Conservation (phyloP, 2,888 invertebrate species). For the Erebia aethiops region DNA sequence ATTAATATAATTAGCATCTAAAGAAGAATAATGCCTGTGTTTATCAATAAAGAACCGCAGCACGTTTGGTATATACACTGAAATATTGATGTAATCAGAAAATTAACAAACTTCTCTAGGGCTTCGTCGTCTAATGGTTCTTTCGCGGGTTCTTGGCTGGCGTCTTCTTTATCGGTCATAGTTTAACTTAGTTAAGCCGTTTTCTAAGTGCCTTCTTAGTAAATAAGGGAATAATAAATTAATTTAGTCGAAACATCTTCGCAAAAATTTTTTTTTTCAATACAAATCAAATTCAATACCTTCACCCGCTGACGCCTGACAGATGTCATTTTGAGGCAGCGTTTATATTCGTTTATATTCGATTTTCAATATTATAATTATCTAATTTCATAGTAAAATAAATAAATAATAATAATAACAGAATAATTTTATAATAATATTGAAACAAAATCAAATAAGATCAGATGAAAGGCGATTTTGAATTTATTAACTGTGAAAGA, state of each 20-base stretch:
- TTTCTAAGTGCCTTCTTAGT: conserved; percentile 29
- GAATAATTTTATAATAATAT: too few relatives aligned
- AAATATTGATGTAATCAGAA: neutral
- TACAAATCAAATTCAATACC: neutral
- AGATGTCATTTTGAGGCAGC: neutral
- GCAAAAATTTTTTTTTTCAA: neutral
- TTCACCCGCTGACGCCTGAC: neutral
- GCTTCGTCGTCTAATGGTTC: conserved; percentile 76
- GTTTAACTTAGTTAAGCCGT: conserved; percentile 55
- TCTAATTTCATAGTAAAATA: too few relatives aligned
- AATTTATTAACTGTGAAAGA: neutral
- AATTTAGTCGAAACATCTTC: conserved; percentile 44
- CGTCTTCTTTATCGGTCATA: conserved; percentile 80
- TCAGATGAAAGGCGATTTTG: too few relatives aligned
- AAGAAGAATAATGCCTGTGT: neutral
- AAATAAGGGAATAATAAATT: conserved; percentile 40
- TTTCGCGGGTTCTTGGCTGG: conserved; percentile 67
- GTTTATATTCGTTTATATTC: neutral
- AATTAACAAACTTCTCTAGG: conserved; percentile 68
- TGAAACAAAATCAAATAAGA: too few relatives aligned
- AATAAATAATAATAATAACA: too few relatives aligned
- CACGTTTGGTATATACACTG: neutral
- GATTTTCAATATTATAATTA: too few relatives aligned
- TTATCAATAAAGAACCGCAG: neutral
- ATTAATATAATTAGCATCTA: too few relatives aligned